A percentile compares a stretch with the other conserved stretches of the same genome.
Evolutionary conservation across 2,888 invertebrate genomes (phyloP).

Genomic region (Trissonchulus latispiculum): DNA sequence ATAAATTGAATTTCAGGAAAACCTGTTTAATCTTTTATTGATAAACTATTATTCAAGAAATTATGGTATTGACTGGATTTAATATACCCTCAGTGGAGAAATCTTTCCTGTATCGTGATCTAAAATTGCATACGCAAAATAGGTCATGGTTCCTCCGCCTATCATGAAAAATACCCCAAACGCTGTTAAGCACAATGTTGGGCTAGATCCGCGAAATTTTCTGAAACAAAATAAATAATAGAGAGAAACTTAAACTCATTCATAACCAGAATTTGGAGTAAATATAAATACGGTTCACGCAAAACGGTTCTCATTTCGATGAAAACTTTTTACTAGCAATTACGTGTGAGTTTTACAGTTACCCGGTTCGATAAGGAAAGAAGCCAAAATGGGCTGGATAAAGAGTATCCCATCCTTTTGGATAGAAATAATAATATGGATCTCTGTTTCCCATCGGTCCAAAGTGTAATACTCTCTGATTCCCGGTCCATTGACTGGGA

Average conservation of each 20-base stretch:
- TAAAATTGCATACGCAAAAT: conserved; percentile 33
- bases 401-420: conserved; percentile 43
- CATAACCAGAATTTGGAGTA: no score
- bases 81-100: no score
- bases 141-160: conserved; percentile 39
- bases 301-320: no score
- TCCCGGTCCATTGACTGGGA: conserved; percentile 22
- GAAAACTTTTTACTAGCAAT: no score
- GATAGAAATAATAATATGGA: conserved; percentile 43
- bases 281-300: no score
- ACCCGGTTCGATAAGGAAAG: conserved; percentile 43
- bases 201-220: conserved; percentile 42
- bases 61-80: no score
- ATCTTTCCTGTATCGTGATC: no score
- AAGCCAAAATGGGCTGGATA: conserved; percentile 44
- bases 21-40: no score
- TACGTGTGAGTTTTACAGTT: no score
- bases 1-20: no score
- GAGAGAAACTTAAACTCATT: no score
- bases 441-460: conserved; percentile 44
- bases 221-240: conserved; percentile 32
- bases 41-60: no score
- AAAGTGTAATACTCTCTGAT: conserved; percentile 36
- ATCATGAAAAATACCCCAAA: conserved; percentile 40
- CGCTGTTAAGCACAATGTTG: conserved; percentile 37